These are phyloP conservation scores for Oxystoma pomonae DNA, from an alignment of 2,888 invertebrate species.

Conservation along the genomic window DNA sequence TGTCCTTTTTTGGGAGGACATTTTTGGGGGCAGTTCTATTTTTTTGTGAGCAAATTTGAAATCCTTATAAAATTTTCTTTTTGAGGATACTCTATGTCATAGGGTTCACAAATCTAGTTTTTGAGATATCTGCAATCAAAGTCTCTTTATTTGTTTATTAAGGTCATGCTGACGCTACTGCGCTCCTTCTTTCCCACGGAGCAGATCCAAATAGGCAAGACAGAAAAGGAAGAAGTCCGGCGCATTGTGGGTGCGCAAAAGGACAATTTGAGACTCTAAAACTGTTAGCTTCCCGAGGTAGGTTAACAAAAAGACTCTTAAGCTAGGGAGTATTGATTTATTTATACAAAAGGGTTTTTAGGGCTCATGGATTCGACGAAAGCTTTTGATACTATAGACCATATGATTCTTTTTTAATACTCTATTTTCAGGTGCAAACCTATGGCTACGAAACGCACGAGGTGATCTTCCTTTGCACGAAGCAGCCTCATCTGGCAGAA, in stretches of 20 bases:
- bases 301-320: no score
- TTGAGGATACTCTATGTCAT: no score
- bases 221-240: conserved; percentile 86
- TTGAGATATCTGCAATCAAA: no score
- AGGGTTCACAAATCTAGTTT: no score
- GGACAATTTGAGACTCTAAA: conserved; percentile 76
- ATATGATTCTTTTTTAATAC: no score
- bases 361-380: no score
- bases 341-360: background rate
- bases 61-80: no score
- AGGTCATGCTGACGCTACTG: conserved; percentile 92
- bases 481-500: conserved; percentile 87
- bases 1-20: no score
- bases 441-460: conserved; percentile 86
- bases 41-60: no score
- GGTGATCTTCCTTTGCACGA: conserved; percentile 96
- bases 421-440: conserved; percentile 63
- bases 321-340: no score
- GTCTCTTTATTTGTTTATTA: background rate
- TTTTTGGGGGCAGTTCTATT: no score
- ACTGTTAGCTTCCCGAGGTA: conserved; percentile 48
- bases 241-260: conserved; percentile 93
- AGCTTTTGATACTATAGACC: no score
- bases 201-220: conserved; percentile 93
- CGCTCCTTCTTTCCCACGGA: conserved; percentile 80